Conservation (phyloP, 1,140 invertebrate species). For the Tetragonula clypearis region DNA sequence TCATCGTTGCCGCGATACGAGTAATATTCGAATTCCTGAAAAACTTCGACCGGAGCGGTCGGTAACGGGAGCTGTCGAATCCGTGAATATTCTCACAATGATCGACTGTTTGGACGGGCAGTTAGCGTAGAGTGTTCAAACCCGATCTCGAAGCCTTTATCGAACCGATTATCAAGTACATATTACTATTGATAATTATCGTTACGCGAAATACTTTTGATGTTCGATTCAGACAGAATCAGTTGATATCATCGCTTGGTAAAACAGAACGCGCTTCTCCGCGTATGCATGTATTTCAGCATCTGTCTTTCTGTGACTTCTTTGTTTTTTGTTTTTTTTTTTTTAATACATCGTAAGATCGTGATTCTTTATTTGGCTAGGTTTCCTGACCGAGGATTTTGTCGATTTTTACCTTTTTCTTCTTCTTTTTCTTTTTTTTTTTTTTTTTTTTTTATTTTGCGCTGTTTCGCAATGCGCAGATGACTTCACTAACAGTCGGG, state of each 20-base stretch:
- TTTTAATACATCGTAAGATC: not conserved
- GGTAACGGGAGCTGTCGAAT: not conserved
- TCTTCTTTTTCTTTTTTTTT: slow-evolving; percentile 47
- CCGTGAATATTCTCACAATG: not conserved
- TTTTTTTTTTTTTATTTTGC: slow-evolving; percentile 49
- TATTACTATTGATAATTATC: not conserved
- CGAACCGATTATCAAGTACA: not conserved
- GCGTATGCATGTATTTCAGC: too few relatives aligned
- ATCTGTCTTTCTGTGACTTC: not conserved
- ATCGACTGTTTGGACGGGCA: not conserved
- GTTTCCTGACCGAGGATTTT: slow-evolving; percentile 31
- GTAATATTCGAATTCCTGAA: not conserved
- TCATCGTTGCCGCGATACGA: slow-evolving; percentile 9
- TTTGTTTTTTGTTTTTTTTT: not conserved
- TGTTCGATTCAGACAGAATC: not conserved
- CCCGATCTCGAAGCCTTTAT: not conserved
- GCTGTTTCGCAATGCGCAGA: slow-evolving; percentile 65
- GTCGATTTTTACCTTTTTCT: slow-evolving; percentile 14
- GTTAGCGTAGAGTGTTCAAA: not conserved
- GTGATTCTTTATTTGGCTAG: slow-evolving; percentile 29
- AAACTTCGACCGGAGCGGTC: not conserved
- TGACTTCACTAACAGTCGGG: slow-evolving; percentile 56
- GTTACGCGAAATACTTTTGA: not conserved
- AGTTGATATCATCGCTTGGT: slow-evolving; percentile 18
- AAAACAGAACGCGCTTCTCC: not conserved